Percentiles rank a stretch among this genome's conserved stretches.
phyloP scores from a whole-genome alignment of 2,113 vertebrate species.

The Chitala chitala region DNA sequence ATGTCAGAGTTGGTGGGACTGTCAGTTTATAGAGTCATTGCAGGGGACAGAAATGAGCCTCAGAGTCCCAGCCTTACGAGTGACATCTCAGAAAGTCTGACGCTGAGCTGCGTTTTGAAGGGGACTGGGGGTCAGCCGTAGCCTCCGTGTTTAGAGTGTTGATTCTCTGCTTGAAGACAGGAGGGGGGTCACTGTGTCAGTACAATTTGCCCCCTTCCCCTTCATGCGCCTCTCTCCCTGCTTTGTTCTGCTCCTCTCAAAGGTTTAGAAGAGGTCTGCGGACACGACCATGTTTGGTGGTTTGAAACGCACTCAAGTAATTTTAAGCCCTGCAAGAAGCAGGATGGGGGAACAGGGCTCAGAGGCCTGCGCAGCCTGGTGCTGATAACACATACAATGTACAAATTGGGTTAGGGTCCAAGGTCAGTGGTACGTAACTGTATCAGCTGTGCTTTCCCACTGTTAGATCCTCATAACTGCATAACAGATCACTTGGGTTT shows the following conservation, averaged over 20 bases:
- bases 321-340: background rate
- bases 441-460: background rate
- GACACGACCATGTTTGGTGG: background rate
- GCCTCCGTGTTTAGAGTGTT: slow-evolving; percentile 18
- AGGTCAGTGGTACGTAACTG: background rate
- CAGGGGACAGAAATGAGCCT: background rate
- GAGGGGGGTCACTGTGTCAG: slow-evolving; percentile 20
- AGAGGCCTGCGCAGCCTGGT: background rate
- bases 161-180: background rate
- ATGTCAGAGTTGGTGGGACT: slow-evolving; percentile 2
- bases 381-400: background rate
- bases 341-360: background rate
- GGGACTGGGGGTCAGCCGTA: slow-evolving; percentile 6
- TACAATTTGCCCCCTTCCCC: slow-evolving; percentile 25
- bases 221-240: slow-evolving; percentile 18
- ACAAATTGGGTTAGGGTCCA: background rate
- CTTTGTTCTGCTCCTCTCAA: slow-evolving; percentile 5
- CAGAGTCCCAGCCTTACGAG: too few relatives aligned
- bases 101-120: background rate
- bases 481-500: too few relatives aligned
- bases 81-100: too few relatives aligned
- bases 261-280: slow-evolving; percentile 23
- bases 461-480: too few relatives aligned
- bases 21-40: slow-evolving; percentile 3
- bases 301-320: slow-evolving; percentile 19